A percentile compares a stretch with the other conserved stretches of the same genome.
phyloP scores from a whole-genome alignment of 2,113 vertebrate species.

The Megaleporinus macrocephalus region DNA sequence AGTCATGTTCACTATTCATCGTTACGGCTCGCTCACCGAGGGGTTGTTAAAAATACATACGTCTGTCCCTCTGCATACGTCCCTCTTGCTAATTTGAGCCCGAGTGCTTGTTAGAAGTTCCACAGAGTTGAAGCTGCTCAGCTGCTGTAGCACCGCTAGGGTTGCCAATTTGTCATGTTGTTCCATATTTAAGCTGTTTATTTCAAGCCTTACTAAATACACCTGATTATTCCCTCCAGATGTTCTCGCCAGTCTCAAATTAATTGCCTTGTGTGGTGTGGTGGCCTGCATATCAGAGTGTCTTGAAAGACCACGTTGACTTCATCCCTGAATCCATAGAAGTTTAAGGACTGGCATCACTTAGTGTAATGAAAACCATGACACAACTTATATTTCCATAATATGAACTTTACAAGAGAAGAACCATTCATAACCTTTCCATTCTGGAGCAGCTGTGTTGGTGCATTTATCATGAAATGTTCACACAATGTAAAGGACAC shows the following conservation, averaged over 20 bases:
- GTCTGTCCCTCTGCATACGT: constrained; percentile 2
- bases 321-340: too few species aligned
- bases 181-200: constrained; percentile 19
- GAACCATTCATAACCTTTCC: too few species aligned
- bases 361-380: too few species aligned
- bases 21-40: constrained; percentile 16
- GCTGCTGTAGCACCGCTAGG: not conserved
- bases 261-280: not conserved
- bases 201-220: not conserved
- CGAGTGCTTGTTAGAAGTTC: constrained; percentile 7
- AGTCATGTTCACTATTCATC: constrained; percentile 36
- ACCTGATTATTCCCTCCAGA: constrained; percentile 41
- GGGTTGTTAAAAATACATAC: constrained; percentile 18
- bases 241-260: constrained; percentile 34
- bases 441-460: too few species aligned
- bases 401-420: too few species aligned
- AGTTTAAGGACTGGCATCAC: too few species aligned
- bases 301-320: not conserved
- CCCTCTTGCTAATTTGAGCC: constrained; percentile 8
- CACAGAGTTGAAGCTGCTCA: not conserved
- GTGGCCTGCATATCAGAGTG: not conserved
- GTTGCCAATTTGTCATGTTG: constrained; percentile 4
- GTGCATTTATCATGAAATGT: too few species aligned
- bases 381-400: too few species aligned
- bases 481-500: too few species aligned